A percentile compares a stretch with the other conserved stretches of the same genome.
These are phyloP conservation scores for Ferrisia virgata DNA, from an alignment of 2,888 invertebrate genomes.

Conservation along the genomic window DNA sequence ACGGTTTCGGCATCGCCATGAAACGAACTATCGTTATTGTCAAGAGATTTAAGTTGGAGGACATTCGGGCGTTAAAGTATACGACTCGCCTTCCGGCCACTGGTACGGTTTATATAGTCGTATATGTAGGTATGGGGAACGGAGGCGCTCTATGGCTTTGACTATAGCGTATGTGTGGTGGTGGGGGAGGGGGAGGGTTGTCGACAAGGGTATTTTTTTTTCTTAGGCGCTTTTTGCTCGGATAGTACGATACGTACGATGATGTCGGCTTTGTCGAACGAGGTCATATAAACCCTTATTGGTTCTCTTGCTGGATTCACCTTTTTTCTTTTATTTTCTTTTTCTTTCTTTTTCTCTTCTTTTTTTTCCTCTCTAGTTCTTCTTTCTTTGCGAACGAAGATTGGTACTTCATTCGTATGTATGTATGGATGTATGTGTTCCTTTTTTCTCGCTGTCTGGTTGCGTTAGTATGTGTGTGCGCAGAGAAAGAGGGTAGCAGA, in stretches of 20 bases:
- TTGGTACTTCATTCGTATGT: background rate
- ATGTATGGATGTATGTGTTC: background rate
- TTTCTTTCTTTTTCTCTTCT: background rate
- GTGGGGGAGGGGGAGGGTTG: background rate
- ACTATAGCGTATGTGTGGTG: background rate
- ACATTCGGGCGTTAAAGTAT: conserved; percentile 38
- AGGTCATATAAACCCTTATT: conserved; percentile 41
- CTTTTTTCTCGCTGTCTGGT: background rate
- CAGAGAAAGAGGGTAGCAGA: background rate
- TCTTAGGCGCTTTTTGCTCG: background rate
- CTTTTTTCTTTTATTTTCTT: background rate
- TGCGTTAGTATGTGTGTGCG: no score
- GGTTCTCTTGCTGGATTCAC: conserved; percentile 31
- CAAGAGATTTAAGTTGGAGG: conserved; percentile 38
- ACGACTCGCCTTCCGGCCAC: conserved; percentile 38
- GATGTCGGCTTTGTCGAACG: conserved; percentile 9
- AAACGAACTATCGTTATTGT: conserved; percentile 36
- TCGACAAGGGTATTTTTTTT: background rate
- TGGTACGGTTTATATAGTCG: background rate
- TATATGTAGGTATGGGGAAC: background rate
- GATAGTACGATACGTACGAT: background rate
- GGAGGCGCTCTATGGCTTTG: no score
- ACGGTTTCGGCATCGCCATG: background rate
- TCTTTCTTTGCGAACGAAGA: background rate
- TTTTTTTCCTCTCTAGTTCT: background rate